Conservation (phyloP, 2,888 invertebrate species). For the Eristalinus aeneus region DNA sequence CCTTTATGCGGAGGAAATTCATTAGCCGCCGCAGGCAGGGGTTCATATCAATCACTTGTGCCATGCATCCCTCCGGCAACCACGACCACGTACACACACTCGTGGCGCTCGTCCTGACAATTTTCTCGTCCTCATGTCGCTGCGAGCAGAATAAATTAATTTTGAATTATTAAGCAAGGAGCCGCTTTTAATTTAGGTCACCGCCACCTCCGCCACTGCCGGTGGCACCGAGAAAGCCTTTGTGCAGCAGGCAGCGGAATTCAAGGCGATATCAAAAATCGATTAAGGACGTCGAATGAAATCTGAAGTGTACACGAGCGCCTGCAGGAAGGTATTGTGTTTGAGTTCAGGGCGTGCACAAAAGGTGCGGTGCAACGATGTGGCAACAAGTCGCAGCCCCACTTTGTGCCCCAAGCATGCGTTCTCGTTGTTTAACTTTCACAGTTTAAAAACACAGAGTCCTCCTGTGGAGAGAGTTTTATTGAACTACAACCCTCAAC, state of each 20-base stretch:
- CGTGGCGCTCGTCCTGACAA: not conserved
- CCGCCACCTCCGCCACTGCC: not conserved
- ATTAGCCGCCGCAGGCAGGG: not conserved
- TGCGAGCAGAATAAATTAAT: slow-evolving; percentile 37
- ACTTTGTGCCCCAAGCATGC: not conserved
- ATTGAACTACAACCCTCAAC: not conserved
- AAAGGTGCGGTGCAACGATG: not conserved
- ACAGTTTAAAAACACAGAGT: not conserved
- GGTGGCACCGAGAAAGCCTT: no score
- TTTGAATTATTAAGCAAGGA: slow-evolving; percentile 53
- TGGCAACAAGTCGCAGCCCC: not conserved
- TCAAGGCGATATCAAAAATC: slow-evolving; percentile 43
- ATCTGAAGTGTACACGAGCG: not conserved
- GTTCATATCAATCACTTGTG: not conserved
- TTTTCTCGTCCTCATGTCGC: not conserved
- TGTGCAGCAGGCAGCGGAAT: slow-evolving; percentile 1
- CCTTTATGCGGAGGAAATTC: not conserved
- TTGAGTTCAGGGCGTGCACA: not conserved
- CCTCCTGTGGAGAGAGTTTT: not conserved
- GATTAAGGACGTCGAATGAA: slow-evolving; percentile 32
- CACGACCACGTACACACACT: not conserved
- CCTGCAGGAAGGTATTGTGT: not conserved
- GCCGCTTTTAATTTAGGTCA: slow-evolving; percentile 49
- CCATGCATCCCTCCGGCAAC: not conserved
- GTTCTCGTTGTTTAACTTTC: not conserved